These are phyloP conservation scores for Strongylocentrotus purpuratus DNA, from an alignment of 35 echinoderm and acorn worm species.

Conservation along the genomic window DNA sequence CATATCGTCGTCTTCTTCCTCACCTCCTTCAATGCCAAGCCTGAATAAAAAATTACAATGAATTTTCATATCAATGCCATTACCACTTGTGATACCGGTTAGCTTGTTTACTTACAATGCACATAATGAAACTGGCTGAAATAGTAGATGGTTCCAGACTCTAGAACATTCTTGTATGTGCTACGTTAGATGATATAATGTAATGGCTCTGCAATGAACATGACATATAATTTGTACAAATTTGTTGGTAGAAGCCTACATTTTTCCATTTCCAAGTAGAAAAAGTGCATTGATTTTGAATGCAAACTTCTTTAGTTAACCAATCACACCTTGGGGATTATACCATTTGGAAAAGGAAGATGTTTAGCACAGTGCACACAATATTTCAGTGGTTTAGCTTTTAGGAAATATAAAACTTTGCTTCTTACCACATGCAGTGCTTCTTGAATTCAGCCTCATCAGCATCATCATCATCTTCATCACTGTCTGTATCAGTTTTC, in stretches of 20 bases:
- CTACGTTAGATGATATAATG: neutral
- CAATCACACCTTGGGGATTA: too few species aligned
- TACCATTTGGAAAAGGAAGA: too few species aligned
- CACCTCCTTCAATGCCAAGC: conserved; percentile 76
- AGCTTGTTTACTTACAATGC: neutral
- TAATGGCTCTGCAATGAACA: neutral
- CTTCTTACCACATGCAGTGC: conserved; percentile 53
- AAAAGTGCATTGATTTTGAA: too few species aligned
- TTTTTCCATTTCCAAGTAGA: too few species aligned
- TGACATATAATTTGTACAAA: neutral
- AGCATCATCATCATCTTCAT: conserved; percentile 22
- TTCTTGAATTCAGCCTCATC: conserved; percentile 36
- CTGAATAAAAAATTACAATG: conserved; percentile 37
- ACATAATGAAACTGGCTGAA: neutral
- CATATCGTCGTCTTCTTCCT: conserved; percentile 46
- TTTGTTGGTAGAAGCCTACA: too few species aligned
- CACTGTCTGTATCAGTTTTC: conserved; percentile 43
- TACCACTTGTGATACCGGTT: neutral
- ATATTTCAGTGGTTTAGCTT: too few species aligned
- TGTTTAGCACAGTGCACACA: too few species aligned
- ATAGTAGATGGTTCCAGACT: too few species aligned
- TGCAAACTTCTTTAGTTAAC: too few species aligned
- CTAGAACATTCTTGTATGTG: neutral
- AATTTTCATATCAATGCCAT: neutral
- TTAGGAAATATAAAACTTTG: neutral